Percentiles rank a stretch among this genome's conserved stretches.
Evolutionary conservation across 1,140 invertebrate species (phyloP).

Genomic region (Brachystomella parvula): DNA sequence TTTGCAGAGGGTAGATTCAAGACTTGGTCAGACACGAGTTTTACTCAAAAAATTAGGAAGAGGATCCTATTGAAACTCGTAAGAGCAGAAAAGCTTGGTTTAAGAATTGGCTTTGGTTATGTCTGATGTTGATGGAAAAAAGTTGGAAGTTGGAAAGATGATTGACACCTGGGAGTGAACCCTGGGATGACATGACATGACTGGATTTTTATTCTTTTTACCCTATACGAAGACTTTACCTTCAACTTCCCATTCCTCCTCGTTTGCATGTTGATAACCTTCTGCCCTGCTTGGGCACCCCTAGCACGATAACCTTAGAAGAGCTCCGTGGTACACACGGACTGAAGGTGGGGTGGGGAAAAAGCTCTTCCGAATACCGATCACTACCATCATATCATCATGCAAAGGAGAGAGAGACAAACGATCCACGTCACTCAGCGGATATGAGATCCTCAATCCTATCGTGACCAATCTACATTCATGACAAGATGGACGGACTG

Average conservation of each 20-base stretch:
- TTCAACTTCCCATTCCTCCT: conserved; percentile 38
- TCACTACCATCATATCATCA: conserved; percentile 16
- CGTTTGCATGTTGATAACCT: conserved; percentile 39
- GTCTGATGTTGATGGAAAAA: conserved; percentile 7
- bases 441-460: conserved; percentile 36
- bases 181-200: conserved; percentile 38
- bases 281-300: conserved; percentile 5
- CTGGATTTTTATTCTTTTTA: conserved; percentile 33
- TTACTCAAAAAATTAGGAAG: not conserved
- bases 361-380: not conserved
- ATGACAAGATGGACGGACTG: too few species aligned
- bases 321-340: not conserved
- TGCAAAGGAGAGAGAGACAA: conserved; percentile 33
- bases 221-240: too few species aligned
- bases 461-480: conserved; percentile 26
- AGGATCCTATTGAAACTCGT: not conserved
- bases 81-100: not conserved
- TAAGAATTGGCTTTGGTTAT: not conserved
- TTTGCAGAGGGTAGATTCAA: not conserved
- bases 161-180: conserved; percentile 39
- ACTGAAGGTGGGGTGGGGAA: not conserved
- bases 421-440: conserved; percentile 35
- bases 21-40: too few species aligned
- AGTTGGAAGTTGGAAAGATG: conserved; percentile 30
- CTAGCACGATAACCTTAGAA: not conserved